Evolutionary conservation across 2,113 vertebrate genomes (phyloP).

Genomic region (Phyllostomus discolor): DNA sequence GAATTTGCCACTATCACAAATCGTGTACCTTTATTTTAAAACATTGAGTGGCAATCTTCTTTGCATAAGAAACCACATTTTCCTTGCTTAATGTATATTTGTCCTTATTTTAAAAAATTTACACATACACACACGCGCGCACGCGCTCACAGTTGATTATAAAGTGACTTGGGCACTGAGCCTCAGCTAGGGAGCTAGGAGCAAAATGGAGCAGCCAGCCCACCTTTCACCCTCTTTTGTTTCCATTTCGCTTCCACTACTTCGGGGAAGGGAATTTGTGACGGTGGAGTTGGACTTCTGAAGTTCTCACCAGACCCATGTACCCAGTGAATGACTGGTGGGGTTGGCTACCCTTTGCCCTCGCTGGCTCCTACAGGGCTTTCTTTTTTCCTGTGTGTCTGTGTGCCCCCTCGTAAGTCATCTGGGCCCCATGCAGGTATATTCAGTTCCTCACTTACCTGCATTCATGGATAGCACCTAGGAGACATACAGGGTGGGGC

Average conservation of each 20-base stretch:
- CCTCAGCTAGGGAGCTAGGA: background rate
- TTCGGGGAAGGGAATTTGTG: background rate
- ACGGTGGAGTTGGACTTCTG: background rate
- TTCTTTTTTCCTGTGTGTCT: background rate
- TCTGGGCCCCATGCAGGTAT: background rate
- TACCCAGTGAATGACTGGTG: too few species aligned
- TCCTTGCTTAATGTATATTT: background rate
- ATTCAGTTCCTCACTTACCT: background rate
- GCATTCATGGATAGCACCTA: background rate
- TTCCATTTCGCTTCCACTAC: background rate
- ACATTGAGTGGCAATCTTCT: background rate
- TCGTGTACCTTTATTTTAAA: slow-evolving; percentile 27
- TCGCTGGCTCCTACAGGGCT: background rate
- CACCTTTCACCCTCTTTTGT: background rate
- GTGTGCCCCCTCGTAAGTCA: background rate
- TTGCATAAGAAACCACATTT: background rate
- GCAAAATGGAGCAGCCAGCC: background rate
- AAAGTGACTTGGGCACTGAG: background rate
- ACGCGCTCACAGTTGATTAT: background rate
- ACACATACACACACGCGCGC: too few species aligned
- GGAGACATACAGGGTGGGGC: background rate
- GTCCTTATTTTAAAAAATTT: background rate
- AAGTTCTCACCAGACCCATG: background rate
- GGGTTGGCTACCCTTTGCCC: background rate
- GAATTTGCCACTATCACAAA: background rate